A percentile compares a stretch with the other conserved stretches of the same genome.
These are phyloP conservation scores for Aphodius granarius DNA, from an alignment of 2,888 invertebrate genomes.

Conservation along the genomic window DNA sequence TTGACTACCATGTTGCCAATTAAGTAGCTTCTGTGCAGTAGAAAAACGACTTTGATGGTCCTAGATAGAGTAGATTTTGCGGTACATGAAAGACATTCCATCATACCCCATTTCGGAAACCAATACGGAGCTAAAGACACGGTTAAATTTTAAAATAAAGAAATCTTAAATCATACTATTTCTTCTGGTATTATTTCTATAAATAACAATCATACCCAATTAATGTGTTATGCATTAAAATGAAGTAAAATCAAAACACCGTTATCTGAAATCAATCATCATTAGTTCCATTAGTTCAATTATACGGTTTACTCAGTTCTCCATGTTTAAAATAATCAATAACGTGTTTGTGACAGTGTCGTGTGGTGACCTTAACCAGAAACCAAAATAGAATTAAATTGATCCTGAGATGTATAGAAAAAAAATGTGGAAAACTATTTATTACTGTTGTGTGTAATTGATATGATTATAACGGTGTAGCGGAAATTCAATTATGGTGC, in stretches of 20 bases:
- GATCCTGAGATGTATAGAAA: constrained; percentile 2
- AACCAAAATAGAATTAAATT: constrained; percentile 23
- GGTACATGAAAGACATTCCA: not conserved
- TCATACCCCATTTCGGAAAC: not conserved
- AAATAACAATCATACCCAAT: too few relatives aligned
- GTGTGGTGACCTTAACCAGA: constrained; percentile 16
- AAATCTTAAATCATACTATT: too few relatives aligned
- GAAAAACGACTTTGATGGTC: not conserved
- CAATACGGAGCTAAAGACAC: too few relatives aligned
- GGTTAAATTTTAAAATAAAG: too few relatives aligned
- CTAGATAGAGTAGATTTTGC: not conserved
- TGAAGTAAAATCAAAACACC: not conserved
- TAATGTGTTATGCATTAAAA: too few relatives aligned
- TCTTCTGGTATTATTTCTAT: too few relatives aligned
- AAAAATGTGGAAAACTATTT: constrained; percentile 20
- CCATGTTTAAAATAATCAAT: not conserved
- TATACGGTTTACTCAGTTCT: not conserved
- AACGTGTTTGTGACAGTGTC: not conserved
- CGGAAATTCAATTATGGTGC: constrained; percentile 23
- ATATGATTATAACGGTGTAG: constrained; percentile 25
- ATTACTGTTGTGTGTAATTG: constrained; percentile 20
- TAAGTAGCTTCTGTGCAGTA: constrained; percentile 20
- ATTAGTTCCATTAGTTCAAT: not conserved
- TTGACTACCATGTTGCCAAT: constrained; percentile 24
- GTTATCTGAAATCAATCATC: not conserved